Evolutionary conservation across 2,888 invertebrate species (phyloP), one percentile per base, ranked within the genome.

Genomic region (Volucella inflata): DNA sequence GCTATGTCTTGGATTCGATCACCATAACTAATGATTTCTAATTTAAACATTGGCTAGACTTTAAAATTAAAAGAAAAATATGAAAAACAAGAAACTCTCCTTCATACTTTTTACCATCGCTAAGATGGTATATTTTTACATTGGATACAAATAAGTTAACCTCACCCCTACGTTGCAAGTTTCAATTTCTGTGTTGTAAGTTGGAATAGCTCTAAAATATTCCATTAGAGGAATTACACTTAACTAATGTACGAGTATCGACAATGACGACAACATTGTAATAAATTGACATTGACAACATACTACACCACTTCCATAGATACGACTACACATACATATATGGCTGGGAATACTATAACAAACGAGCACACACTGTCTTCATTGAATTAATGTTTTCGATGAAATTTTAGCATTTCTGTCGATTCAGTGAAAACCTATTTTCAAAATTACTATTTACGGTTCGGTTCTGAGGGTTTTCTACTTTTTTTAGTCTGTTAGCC

Each of bases 341-440:
- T 21, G 12, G 6, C 8, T 64, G 40, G 48, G 6, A 30, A 6
- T 30, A 30, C 30, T 30, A 4, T 30, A 30, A 30, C 1, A 30
- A 30, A 30, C 30, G 30, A 30, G 30, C 30, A 30, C 6, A 30
- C 30, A 30, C 4, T 6, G 6, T 30, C 30, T 30, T 30, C 30
- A 30, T 50, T 21, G 44, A 60, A 74, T 79, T 78, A 83, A 78
- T 72, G 62, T 53, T 75, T 81, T 62, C 76, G 68, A 81, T 81
- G 76, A 72, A 80, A 85, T 76, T 85, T 85, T 72, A 77, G 81
- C 81, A 85, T 81, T 85, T 85, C 72, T 85, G 85, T 81, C 71
- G 85, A 85, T 68, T 85, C 85, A 85, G 85, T 85, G 65, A 85
- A 84, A 85, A 85, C 72, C 85, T 81, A 85, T 85, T 81, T 79